Evolutionary conservation across 2,888 invertebrate genomes (phyloP).

Genomic region (Heteropelma amictum): DNA sequence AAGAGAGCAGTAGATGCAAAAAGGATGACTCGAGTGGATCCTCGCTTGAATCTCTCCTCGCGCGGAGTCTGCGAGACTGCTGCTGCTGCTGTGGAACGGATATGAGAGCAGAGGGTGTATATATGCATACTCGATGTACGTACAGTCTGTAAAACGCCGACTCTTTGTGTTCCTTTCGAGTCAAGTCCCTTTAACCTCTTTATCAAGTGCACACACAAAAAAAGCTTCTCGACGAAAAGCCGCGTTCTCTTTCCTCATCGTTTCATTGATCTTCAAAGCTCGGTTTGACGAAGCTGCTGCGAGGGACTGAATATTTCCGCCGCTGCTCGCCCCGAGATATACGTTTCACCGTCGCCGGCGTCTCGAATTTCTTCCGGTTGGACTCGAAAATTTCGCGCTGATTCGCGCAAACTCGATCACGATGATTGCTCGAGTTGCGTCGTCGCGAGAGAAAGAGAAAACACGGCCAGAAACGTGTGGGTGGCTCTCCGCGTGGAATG

Average conservation of each 20-base stretch:
- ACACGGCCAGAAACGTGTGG: too few species aligned
- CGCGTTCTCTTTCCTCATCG: background rate
- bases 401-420: too few species aligned
- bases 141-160: slow-evolving; percentile 10
- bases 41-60: too few species aligned
- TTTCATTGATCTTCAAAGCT: slow-evolving; percentile 33
- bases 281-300: slow-evolving; percentile 5
- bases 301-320: too few species aligned
- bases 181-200: slow-evolving; percentile 29
- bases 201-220: background rate
- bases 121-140: background rate
- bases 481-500: too few species aligned
- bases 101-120: background rate
- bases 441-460: too few species aligned
- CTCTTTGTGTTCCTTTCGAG: slow-evolving; percentile 42
- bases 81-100: slow-evolving; percentile 10
- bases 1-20: background rate
- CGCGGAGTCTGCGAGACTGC: slow-evolving; percentile 4
- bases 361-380: too few species aligned
- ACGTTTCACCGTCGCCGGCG: too few species aligned
- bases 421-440: too few species aligned
- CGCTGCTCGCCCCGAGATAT: too few species aligned
- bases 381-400: too few species aligned
- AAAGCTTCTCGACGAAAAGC: slow-evolving; percentile 1
- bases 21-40: background rate